Percentiles rank a stretch among this genome's conserved stretches.
Conservation (phyloP, 2,888 invertebrate species). For the Plebejus melissa region DNA sequence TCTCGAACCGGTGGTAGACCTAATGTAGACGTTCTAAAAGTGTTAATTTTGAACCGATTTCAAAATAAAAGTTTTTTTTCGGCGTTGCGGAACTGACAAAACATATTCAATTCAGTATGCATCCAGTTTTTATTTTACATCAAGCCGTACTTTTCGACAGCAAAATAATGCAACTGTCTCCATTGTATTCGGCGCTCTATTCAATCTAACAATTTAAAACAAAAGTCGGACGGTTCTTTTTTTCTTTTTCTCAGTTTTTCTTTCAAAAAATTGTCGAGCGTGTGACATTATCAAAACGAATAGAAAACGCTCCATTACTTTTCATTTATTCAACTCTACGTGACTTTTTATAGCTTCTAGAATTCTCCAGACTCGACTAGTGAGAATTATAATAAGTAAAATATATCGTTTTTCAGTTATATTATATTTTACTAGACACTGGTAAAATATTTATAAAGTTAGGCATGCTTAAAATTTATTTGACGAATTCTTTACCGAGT, state of each 20-base stretch:
- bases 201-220: slow-evolving; percentile 27
- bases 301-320: slow-evolving; percentile 21
- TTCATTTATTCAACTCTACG: slow-evolving; percentile 21
- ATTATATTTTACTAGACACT: not conserved
- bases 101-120: not conserved
- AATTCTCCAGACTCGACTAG: slow-evolving; percentile 11
- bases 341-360: slow-evolving; percentile 20
- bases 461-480: not conserved
- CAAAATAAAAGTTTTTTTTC: not conserved
- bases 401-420: not conserved
- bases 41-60: too few relatives aligned
- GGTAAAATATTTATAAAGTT: not conserved
- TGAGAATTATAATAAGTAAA: slow-evolving; percentile 15
- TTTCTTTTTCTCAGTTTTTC: slow-evolving; percentile 7
- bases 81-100: not conserved
- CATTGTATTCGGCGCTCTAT: slow-evolving; percentile 26
- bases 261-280: slow-evolving; percentile 21
- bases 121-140: slow-evolving; percentile 11
- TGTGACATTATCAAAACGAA: slow-evolving; percentile 14
- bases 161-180: slow-evolving; percentile 11
- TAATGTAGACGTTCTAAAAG: too few relatives aligned
- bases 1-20: too few relatives aligned
- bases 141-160: not conserved
- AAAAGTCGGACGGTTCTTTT: slow-evolving; percentile 17
- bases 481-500: not conserved